Conservation (phyloP, 2,888 invertebrate genomes). For the Dorcus hopei region DNA sequence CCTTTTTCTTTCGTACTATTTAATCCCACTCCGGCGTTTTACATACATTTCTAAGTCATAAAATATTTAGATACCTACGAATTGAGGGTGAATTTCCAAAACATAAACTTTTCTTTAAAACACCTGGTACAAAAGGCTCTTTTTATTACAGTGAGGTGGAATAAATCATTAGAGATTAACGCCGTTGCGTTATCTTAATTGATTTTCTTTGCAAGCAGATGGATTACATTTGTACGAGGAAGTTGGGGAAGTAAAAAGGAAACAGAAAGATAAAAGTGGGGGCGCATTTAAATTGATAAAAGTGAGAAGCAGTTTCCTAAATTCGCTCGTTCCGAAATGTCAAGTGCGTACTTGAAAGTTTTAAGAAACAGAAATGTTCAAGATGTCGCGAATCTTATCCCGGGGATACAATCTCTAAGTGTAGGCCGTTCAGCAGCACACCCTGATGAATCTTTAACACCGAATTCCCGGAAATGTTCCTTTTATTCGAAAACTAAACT, state of each 20-base stretch:
- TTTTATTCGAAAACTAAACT: conserved; percentile 7
- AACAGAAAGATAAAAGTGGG: conserved; percentile 6
- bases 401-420: not conserved
- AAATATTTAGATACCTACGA: too few species aligned
- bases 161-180: too few species aligned
- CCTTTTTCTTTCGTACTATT: too few species aligned
- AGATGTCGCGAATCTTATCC: not conserved
- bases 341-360: conserved; percentile 19
- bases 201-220: too few species aligned
- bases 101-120: too few species aligned
- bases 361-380: conserved; percentile 5
- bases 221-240: too few species aligned
- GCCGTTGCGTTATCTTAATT: too few species aligned
- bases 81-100: too few species aligned
- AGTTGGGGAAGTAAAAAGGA: not conserved
- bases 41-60: too few species aligned
- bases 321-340: conserved; percentile 16
- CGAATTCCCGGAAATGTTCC: not conserved
- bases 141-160: too few species aligned
- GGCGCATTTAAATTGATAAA: conserved; percentile 18
- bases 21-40: too few species aligned
- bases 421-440: not conserved
- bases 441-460: conserved; percentile 6
- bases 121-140: too few species aligned
- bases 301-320: conserved; percentile 13